Conservation (phyloP, 2,888 invertebrate species). For the Ptilodon capucinus region DNA sequence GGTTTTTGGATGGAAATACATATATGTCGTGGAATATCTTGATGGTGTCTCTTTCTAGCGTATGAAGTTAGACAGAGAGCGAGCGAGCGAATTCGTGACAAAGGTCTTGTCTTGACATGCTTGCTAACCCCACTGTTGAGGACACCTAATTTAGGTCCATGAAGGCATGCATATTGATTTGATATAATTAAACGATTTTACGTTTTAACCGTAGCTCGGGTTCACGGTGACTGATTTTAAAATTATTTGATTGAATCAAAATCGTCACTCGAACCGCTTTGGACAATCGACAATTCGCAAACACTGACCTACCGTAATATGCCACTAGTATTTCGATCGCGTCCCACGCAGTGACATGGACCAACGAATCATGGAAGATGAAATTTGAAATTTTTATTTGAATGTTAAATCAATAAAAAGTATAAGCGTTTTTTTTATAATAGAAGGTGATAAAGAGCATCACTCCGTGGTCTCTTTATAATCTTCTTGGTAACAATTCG, state of each 20-base stretch:
- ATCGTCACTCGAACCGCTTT: slow-evolving; percentile 19
- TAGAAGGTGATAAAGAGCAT: too few species aligned
- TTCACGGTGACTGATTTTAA: not conserved
- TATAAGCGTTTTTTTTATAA: too few species aligned
- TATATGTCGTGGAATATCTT: too few species aligned
- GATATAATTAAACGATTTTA: not conserved
- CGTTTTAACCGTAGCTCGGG: not conserved
- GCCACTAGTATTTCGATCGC: slow-evolving; percentile 56
- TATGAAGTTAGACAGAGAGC: too few species aligned
- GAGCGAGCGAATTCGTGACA: too few species aligned
- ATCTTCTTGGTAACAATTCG: too few species aligned
- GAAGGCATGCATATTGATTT: not conserved
- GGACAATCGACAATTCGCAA: slow-evolving; percentile 58
- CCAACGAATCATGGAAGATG: slow-evolving; percentile 31
- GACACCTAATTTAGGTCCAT: too few species aligned
- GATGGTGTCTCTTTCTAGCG: too few species aligned
- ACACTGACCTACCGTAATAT: slow-evolving; percentile 73
- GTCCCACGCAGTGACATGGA: slow-evolving; percentile 48
- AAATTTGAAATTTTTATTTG: slow-evolving; percentile 12
- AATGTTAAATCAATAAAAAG: not conserved
- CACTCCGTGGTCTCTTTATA: too few species aligned
- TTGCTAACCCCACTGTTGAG: too few species aligned
- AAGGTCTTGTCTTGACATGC: too few species aligned
- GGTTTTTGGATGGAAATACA: too few species aligned
- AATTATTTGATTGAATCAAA: not conserved